Base-by-base conservation (phyloP, 30 jellyfish, hydroid and myxozoan species). In the Aurelia sp. region DNA sequence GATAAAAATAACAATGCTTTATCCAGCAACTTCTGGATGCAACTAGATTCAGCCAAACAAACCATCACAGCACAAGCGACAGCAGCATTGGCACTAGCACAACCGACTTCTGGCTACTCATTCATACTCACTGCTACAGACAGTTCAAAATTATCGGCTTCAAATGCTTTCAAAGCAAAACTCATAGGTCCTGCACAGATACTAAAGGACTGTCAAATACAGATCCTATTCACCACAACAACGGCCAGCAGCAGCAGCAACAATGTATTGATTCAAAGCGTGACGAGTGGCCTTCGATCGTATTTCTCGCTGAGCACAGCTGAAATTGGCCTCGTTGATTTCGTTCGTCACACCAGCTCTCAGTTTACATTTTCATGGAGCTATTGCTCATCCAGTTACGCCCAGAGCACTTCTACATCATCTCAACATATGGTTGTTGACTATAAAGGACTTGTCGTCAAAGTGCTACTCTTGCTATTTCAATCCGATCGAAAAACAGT, bases 51-150 rank as follows among this genome's bases (percentile, higher is more conserved):
- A 33, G 63, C 63, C 61, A 11, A 97, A 22, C 97, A 85, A 70
- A 72, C 90, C 10, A 78, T 95, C 4, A 62, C 31, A 6, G 97
- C 91, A 10, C 58, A 53, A 35, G 89, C 86, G 0, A 50, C 91
- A 23, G 91, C 93, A 12, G 59, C 73, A 7, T 57, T 66, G 13
- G 96, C 77, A 3, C n/a, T 78, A 13, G 74, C 80, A 21, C 86
- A 73, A 23, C 18, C 88, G 13, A 11, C 23, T 11, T 61, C 73
- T 59, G 91, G 87, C 15, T 73, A 69, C 66, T 40, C 85, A 7
- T 81, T 84, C 65, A 48, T 51, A 21, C 77, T 95, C 50, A 75
- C 64, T 10, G 99, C 99, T 5, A 84, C 90, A 13, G 99, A 90
- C 73, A 75, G 79, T 57, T 41, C 97, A 20, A 66, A 72, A 12